Conservation (phyloP, 2,888 invertebrate genomes). For the Euzophera pinguis region DNA sequence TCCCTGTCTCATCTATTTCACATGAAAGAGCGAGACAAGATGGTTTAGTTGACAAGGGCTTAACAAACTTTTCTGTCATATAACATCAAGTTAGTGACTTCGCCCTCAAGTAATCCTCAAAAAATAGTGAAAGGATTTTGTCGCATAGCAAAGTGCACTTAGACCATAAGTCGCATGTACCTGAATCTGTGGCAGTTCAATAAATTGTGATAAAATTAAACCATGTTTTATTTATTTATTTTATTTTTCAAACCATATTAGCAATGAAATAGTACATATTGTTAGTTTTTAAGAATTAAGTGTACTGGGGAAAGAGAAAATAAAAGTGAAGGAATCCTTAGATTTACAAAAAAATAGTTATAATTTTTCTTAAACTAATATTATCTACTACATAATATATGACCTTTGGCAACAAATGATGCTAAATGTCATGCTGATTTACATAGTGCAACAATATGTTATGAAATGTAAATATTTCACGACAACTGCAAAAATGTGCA, state of each 20-base stretch:
- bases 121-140: no score
- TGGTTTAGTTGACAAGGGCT: no score
- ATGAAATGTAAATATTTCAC: no score
- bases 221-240: neutral
- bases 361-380: neutral
- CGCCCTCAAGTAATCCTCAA: no score
- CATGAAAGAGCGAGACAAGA: no score
- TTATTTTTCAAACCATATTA: slow-evolving; percentile 1
- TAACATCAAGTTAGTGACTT: no score
- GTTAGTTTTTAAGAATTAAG: neutral
- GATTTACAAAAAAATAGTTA: neutral
- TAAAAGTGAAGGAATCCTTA: neutral
- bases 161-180: slow-evolving; percentile 17
- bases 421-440: no score
- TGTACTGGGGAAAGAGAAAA: neutral
- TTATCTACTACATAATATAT: neutral
- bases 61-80: no score
- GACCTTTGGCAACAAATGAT: neutral
- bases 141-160: no score
- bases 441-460: no score
- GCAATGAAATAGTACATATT: slow-evolving; percentile 10
- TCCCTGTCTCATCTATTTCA: no score
- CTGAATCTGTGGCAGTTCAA: slow-evolving; percentile 20
- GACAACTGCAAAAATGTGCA: no score
- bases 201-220: slow-evolving; percentile 1